A percentile compares a stretch with the other conserved stretches of the same genome.
Evolutionary conservation across 92 coral and sea anemone species (phyloP).

Genomic region (Epizoanthus rinbou): DNA sequence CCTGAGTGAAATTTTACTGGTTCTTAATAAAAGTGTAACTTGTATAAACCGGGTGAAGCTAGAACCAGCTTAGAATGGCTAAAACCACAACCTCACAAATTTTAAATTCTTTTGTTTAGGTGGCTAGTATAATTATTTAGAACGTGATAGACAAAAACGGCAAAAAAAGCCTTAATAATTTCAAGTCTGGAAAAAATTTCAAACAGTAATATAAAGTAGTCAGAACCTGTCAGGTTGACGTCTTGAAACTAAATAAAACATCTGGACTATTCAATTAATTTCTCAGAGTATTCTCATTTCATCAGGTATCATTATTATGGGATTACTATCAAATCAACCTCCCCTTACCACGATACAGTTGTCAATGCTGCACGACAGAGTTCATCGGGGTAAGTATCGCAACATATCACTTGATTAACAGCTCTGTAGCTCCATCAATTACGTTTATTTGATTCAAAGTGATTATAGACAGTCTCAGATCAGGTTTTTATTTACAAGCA

Average conservation of each 20-base stretch:
- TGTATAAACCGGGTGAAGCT: background rate
- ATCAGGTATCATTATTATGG: conserved; percentile 98
- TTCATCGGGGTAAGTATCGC: conserved; percentile 77
- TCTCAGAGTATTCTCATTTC: background rate
- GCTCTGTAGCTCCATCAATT: background rate
- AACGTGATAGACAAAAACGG: no score
- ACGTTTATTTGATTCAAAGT: no score
- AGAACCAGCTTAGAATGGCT: no score
- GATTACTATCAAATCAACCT: conserved; percentile 89
- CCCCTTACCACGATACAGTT: conserved; percentile 96
- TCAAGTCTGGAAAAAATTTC: no score
- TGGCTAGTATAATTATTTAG: no score
- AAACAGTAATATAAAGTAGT: no score
- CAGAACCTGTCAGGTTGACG: background rate
- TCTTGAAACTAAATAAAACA: background rate
- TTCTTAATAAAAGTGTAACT: no score
- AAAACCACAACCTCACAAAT: no score
- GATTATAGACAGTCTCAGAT: background rate
- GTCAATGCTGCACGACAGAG: conserved; percentile 95
- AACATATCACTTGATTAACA: background rate
- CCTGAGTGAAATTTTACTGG: no score
- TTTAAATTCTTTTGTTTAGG: no score
- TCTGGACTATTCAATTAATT: conserved; percentile 1
- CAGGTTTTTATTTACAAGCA: no score
- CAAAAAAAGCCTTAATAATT: no score